A percentile compares a stretch with the other conserved stretches of the same genome.
phyloP scores from a whole-genome alignment of 37 sponge, comb jelly and placozoan genomes.

The Hexactinellida sp. region DNA sequence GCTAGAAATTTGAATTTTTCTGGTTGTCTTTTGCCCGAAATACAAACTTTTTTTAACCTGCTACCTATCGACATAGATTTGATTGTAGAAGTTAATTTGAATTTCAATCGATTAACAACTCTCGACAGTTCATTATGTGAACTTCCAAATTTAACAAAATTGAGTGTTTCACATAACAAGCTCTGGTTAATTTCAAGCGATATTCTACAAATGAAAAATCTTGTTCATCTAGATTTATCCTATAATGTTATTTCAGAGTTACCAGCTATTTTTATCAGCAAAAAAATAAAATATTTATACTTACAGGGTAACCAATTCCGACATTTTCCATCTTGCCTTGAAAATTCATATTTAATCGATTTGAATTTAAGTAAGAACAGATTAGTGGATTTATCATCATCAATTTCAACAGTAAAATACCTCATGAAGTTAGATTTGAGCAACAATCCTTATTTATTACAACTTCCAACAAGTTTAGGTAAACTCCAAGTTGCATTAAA shows the following conservation, averaged over 20 bases:
- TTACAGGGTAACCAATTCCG: not conserved
- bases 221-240: not conserved
- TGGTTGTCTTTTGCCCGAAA: not conserved
- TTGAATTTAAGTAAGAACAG: not conserved
- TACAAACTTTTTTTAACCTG: not conserved
- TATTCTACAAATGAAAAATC: not conserved
- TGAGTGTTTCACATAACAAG: not conserved
- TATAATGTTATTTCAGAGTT: not conserved
- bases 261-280: not conserved
- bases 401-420: not conserved
- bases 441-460: not conserved
- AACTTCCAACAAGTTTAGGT: not conserved
- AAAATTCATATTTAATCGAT: not conserved
- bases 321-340: conserved; percentile 4
- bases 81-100: not conserved
- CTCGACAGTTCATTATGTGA: not conserved
- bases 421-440: not conserved
- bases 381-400: not conserved
- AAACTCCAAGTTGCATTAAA: not conserved
- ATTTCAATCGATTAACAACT: conserved; percentile 7
- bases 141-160: conserved; percentile 6
- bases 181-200: conserved; percentile 5
- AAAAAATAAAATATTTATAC: not conserved
- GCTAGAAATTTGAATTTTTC: conserved; percentile 14
- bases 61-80: conserved; percentile 5